A percentile compares a stretch with the other conserved stretches of the same genome.
phyloP scores from a whole-genome alignment of 64 coral and sea anemone genomes.

The Catalaphyllia jardinei region DNA sequence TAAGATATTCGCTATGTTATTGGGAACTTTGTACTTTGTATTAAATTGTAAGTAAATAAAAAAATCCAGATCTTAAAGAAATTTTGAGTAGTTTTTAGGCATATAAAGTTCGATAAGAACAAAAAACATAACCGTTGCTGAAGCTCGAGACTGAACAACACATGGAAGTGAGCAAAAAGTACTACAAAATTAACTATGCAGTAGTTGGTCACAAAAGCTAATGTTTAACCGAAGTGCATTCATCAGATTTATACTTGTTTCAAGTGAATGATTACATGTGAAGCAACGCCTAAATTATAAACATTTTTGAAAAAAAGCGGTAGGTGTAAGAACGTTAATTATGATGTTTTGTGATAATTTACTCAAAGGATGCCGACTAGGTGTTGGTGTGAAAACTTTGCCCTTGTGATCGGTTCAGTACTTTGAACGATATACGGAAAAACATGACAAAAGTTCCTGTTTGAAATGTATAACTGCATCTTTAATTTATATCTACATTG shows the following conservation, averaged over 20 bases:
- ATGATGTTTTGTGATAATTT: neutral
- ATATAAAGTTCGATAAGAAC: too few species aligned
- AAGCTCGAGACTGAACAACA: too few species aligned
- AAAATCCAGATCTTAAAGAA: too few species aligned
- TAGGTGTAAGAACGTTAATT: neutral
- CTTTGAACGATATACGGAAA: neutral
- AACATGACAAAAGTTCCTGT: neutral
- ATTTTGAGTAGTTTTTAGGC: too few species aligned
- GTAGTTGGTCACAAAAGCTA: too few species aligned
- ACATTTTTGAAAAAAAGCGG: neutral
- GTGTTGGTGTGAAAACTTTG: neutral
- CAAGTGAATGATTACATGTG: neutral
- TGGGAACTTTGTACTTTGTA: too few species aligned
- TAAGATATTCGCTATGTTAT: too few species aligned
- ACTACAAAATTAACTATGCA: too few species aligned
- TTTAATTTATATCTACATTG: neutral
- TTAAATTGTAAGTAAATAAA: too few species aligned
- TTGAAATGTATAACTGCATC: neutral
- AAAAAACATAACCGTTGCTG: too few species aligned
- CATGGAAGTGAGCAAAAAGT: too few species aligned
- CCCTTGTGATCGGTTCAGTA: neutral
- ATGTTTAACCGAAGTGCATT: neutral
- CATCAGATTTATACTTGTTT: neutral
- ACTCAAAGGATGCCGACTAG: slow-evolving; percentile 1
- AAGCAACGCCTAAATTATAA: neutral